These are phyloP conservation scores for Mythimna impura DNA, from an alignment of 2,888 invertebrate genomes.

Conservation along the genomic window DNA sequence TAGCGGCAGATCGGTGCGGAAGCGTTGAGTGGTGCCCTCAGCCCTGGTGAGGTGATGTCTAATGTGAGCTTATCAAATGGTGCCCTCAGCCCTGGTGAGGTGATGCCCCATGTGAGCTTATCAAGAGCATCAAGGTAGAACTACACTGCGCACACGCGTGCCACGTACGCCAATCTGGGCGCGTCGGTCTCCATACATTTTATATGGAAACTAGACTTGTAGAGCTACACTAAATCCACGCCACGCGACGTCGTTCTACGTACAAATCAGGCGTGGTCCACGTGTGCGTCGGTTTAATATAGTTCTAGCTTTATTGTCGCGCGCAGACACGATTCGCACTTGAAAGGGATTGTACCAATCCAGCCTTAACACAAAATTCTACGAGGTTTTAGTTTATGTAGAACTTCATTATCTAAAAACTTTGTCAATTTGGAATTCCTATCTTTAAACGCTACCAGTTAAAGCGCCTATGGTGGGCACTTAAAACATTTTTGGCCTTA, in stretches of 20 bases:
- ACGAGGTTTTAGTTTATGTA: not conserved
- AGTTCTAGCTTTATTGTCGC: conserved; percentile 58
- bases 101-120: conserved; percentile 6
- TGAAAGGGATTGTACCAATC: conserved; percentile 8
- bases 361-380: conserved; percentile 4
- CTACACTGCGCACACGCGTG: no score
- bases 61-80: conserved; percentile 59
- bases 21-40: conserved; percentile 55
- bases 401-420: conserved; percentile 31
- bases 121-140: conserved; percentile 45
- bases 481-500: conserved; percentile 61
- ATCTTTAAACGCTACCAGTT: conserved; percentile 41
- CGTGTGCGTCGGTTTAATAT: no score
- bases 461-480: conserved; percentile 28
- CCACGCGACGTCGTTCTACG: no score
- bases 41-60: conserved; percentile 35
- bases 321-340: conserved; percentile 55
- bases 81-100: conserved; percentile 39
- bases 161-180: no score
- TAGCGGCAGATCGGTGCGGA: conserved; percentile 56
- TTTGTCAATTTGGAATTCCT: conserved; percentile 35
- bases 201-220: no score
- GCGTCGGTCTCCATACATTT: no score
- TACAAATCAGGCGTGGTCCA: no score
- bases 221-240: no score